phyloP scores from a whole-genome alignment of 1,140 invertebrate species.

The Drosophila melanica region DNA sequence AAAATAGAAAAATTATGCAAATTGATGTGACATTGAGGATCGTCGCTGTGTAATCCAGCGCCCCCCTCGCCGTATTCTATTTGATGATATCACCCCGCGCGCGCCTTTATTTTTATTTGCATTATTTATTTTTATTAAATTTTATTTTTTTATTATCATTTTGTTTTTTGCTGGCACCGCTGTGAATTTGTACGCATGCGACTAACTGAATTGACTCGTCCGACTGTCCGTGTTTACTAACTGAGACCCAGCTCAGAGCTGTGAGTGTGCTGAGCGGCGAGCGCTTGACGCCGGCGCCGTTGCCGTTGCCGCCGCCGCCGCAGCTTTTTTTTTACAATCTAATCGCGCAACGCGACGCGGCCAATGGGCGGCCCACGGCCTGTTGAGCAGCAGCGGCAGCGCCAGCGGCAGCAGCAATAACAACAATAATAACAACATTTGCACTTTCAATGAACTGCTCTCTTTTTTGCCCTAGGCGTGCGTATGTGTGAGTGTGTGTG shows the following conservation, averaged over 20 bases:
- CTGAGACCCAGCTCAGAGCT: slow-evolving; percentile 21
- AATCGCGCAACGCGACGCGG: slow-evolving; percentile 52
- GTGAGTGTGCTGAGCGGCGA: slow-evolving; percentile 4
- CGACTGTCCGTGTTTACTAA: slow-evolving; percentile 44
- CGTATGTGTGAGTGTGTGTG: slow-evolving; percentile 7
- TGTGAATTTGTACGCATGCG: slow-evolving; percentile 72
- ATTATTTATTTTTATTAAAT: background rate
- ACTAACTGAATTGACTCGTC: slow-evolving; percentile 34
- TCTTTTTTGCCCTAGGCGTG: slow-evolving; percentile 24
- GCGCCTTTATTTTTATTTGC: slow-evolving; percentile 2
- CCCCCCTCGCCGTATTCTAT: slow-evolving; percentile 1
- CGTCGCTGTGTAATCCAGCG: background rate
- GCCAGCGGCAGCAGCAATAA: background rate
- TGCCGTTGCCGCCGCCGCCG: background rate
- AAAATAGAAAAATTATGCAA: slow-evolving; percentile 18
- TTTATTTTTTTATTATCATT: background rate
- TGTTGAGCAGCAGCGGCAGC: slow-evolving; percentile 44
- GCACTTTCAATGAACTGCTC: slow-evolving; percentile 58
- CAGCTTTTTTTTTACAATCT: slow-evolving; percentile 63
- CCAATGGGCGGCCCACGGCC: slow-evolving; percentile 63
- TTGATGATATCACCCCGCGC: slow-evolving; percentile 53
- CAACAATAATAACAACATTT: slow-evolving; percentile 45
- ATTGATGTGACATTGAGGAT: slow-evolving; percentile 42
- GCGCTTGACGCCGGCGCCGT: slow-evolving; percentile 1
- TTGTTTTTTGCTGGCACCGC: slow-evolving; percentile 33